These are phyloP conservation scores for Wiebesia pumilae DNA, from an alignment of 1,140 invertebrate genomes.

Conservation along the genomic window DNA sequence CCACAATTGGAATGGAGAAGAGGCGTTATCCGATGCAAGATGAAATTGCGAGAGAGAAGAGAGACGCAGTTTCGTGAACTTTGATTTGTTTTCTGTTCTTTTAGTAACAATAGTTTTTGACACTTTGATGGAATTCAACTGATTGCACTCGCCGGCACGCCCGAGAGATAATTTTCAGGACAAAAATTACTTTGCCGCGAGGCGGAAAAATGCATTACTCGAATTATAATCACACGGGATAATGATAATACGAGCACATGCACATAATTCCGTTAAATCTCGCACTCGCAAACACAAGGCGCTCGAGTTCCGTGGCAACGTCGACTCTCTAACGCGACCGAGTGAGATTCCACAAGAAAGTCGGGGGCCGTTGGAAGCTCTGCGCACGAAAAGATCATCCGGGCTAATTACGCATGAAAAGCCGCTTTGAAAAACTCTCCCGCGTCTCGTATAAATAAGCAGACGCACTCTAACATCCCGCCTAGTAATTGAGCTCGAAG, in stretches of 20 bases:
- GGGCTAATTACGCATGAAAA: slow-evolving; percentile 32
- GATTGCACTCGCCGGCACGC: too few species aligned
- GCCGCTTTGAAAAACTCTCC: not conserved
- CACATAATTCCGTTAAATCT: not conserved
- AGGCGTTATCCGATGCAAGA: slow-evolving; percentile 15
- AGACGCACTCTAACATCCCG: slow-evolving; percentile 35
- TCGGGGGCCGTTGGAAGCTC: not conserved
- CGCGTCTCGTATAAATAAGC: slow-evolving; percentile 3
- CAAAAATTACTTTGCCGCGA: not conserved
- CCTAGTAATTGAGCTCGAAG: slow-evolving; percentile 20
- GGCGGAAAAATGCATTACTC: too few species aligned
- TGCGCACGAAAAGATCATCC: slow-evolving; percentile 8
- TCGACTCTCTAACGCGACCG: too few species aligned
- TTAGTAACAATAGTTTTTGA: not conserved
- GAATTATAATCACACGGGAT: too few species aligned
- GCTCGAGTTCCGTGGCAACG: too few species aligned
- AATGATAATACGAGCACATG: too few species aligned
- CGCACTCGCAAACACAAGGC: not conserved
- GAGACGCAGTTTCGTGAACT: not conserved
- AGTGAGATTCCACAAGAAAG: not conserved
- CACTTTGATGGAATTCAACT: not conserved
- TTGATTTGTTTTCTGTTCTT: not conserved
- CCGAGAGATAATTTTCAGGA: not conserved
- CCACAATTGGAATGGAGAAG: slow-evolving; percentile 14
- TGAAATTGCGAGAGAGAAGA: not conserved